phyloP scores from a whole-genome alignment of 1,140 invertebrate genomes.

The Megalopta genalis region DNA sequence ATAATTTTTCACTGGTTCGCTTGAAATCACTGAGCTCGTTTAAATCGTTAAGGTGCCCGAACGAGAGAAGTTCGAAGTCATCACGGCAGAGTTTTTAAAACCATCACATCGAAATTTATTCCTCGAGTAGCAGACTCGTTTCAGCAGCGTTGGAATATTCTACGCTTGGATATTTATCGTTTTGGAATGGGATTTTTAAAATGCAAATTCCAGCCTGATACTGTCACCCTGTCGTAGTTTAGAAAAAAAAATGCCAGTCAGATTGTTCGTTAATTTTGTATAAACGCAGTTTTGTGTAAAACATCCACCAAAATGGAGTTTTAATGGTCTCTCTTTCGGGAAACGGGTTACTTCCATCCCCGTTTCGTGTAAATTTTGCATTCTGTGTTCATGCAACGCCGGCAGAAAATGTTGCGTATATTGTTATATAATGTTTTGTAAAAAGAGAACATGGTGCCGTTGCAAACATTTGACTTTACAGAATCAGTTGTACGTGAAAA shows the following conservation, averaged over 20 bases:
- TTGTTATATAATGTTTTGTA: too few relatives aligned
- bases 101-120: constrained; percentile 21
- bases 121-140: background rate
- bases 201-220: background rate
- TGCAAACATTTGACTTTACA: too few relatives aligned
- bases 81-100: background rate
- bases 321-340: background rate
- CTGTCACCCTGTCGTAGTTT: background rate
- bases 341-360: background rate
- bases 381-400: background rate
- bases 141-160: constrained; percentile 3
- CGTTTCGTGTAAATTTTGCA: background rate
- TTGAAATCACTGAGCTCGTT: background rate
- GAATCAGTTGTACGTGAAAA: too few relatives aligned
- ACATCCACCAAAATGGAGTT: background rate
- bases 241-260: background rate
- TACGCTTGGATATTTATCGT: background rate
- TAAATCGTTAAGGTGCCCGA: background rate
- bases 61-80: background rate
- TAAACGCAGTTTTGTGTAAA: background rate
- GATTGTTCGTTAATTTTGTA: background rate
- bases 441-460: too few relatives aligned
- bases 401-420: too few relatives aligned
- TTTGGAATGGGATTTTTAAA: constrained; percentile 10
- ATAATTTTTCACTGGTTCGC: too few relatives aligned